These are phyloP conservation scores for Corythornis vintsioides DNA, from an alignment of 2,113 vertebrate species.

Conservation along the genomic window DNA sequence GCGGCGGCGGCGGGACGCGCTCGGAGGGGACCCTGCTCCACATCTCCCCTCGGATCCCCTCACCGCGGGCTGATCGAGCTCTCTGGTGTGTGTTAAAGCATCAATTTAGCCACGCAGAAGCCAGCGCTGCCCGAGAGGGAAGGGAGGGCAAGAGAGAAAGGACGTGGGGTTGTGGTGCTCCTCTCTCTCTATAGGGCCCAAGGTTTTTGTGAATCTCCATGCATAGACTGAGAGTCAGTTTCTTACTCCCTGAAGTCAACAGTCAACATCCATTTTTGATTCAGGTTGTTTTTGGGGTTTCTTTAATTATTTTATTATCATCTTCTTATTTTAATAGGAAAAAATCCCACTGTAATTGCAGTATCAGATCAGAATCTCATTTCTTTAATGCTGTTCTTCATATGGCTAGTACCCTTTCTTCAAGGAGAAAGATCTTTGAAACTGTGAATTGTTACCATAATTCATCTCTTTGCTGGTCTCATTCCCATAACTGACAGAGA, in stretches of 20 bases:
- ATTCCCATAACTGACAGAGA: not conserved
- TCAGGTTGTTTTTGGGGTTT: not conserved
- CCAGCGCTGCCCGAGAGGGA: not conserved
- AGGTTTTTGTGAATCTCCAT: not conserved
- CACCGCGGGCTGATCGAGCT: not conserved
- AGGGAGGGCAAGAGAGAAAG: fast-evolving
- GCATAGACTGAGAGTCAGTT: not conserved
- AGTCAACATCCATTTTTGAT: not conserved
- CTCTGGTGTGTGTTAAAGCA: not conserved
- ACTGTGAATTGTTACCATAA: not conserved
- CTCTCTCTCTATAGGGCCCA: not conserved
- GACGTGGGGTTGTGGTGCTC: fast-evolving
- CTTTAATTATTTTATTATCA: not conserved
- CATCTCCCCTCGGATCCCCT: not conserved
- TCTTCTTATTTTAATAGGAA: not conserved
- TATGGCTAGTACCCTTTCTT: not conserved
- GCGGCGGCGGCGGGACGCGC: not conserved
- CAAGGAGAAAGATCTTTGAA: not conserved
- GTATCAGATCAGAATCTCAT: not conserved
- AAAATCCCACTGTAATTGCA: not conserved
- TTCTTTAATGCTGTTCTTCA: not conserved
- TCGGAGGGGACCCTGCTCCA: not conserved
- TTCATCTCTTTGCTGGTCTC: not conserved
- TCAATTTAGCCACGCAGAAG: not conserved
- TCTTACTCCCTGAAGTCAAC: not conserved